phyloP scores from a whole-genome alignment of 2,113 vertebrate genomes.

The Albula goreensis region DNA sequence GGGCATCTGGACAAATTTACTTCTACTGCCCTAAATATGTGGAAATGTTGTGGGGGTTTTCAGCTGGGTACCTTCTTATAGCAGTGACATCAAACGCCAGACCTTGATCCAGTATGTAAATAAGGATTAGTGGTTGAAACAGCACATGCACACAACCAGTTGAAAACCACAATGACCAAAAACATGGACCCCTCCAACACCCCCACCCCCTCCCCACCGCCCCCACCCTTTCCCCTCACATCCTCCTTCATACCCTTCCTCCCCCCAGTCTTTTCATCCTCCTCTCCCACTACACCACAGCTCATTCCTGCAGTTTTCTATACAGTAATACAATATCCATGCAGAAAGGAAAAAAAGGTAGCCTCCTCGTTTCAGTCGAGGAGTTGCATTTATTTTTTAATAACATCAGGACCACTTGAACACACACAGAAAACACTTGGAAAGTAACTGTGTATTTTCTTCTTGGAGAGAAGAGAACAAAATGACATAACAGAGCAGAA shows the following conservation, averaged over 20 bases:
- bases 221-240: slow-evolving; percentile 28
- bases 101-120: background rate
- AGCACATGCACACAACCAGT: slow-evolving; percentile 76
- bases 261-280: slow-evolving; percentile 16
- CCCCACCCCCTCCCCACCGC: slow-evolving; percentile 53
- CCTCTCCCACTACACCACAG: slow-evolving; percentile 60
- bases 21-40: background rate
- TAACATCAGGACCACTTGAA: slow-evolving; percentile 89
- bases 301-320: slow-evolving; percentile 76
- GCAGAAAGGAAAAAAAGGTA: slow-evolving; percentile 67
- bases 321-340: slow-evolving; percentile 81
- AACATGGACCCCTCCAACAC: slow-evolving; percentile 62
- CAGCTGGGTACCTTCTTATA: background rate
- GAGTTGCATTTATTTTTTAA: slow-evolving; percentile 67
- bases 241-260: background rate
- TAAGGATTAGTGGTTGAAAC: slow-evolving; percentile 52
- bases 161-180: slow-evolving; percentile 71
- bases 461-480: slow-evolving; percentile 65
- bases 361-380: slow-evolving; percentile 66
- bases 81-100: background rate
- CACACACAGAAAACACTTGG: slow-evolving; percentile 83
- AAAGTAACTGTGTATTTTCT: slow-evolving; percentile 21
- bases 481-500: slow-evolving; percentile 69
- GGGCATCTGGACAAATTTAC: too few relatives aligned
- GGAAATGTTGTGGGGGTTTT: background rate